phyloP scores from a whole-genome alignment of 2,797 vertebrate genomes.

The Danio aesculapii region DNA sequence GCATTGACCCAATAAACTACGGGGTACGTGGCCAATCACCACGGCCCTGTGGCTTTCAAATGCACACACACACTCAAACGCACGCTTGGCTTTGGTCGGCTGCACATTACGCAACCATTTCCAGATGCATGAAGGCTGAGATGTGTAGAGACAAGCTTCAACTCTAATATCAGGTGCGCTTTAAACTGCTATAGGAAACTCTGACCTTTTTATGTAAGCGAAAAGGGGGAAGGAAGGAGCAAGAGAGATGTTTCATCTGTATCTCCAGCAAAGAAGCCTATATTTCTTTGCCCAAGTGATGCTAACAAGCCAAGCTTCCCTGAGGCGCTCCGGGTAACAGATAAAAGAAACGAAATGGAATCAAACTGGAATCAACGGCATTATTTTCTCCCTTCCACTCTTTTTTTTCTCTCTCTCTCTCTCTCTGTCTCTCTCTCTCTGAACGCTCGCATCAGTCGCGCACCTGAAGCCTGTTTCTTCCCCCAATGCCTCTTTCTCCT shows the following conservation, averaged over 20 bases:
- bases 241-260: constrained; percentile 46
- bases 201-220: constrained; percentile 55
- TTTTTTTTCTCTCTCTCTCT: not conserved
- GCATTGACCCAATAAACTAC: constrained; percentile 54
- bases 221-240: constrained; percentile 39
- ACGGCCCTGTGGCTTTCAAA: constrained; percentile 47
- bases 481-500: constrained; percentile 25
- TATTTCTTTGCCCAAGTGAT: constrained; percentile 50
- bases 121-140: constrained; percentile 33
- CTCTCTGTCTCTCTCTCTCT: constrained; percentile 7
- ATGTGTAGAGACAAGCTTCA: constrained; percentile 39
- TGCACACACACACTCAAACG: constrained; percentile 37
- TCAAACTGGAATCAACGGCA: constrained; percentile 52
- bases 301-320: constrained; percentile 53
- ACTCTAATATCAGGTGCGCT: constrained; percentile 54
- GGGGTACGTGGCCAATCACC: constrained; percentile 54
- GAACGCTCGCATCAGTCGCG: constrained; percentile 23
- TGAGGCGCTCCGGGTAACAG: constrained; percentile 54
- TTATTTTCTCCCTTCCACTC: constrained; percentile 21
- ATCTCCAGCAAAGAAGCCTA: constrained; percentile 39
- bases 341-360: constrained; percentile 58
- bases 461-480: constrained; percentile 22
- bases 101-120: constrained; percentile 44
- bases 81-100: constrained; percentile 14
- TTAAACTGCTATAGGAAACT: constrained; percentile 46